Conservation (phyloP, 2,797 vertebrate genomes). For the Synanceia verrucosa region DNA sequence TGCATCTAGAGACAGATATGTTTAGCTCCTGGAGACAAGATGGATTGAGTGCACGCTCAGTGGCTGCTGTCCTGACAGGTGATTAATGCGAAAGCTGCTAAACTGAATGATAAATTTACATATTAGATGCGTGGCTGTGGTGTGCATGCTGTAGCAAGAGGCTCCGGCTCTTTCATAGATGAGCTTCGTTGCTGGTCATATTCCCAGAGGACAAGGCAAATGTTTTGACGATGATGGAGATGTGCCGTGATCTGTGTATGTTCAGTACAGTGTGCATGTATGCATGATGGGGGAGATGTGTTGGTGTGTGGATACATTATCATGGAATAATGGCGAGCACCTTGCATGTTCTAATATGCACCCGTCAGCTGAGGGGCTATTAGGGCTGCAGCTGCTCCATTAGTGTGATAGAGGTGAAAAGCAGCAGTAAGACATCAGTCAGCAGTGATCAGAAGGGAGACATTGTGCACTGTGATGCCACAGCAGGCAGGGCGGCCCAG, state of each 20-base stretch:
- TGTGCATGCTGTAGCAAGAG: slow-evolving; percentile 43
- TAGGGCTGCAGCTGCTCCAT: slow-evolving; percentile 64
- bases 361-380: slow-evolving; percentile 69
- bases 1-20: slow-evolving; percentile 15
- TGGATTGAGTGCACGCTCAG: slow-evolving; percentile 38
- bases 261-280: neutral
- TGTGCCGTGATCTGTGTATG: neutral
- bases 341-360: slow-evolving; percentile 67
- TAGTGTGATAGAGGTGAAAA: slow-evolving; percentile 65
- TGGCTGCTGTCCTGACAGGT: slow-evolving; percentile 50
- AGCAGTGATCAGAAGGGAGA: slow-evolving; percentile 53
- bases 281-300: neutral
- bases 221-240: slow-evolving; percentile 45
- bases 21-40: slow-evolving; percentile 32
- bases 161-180: slow-evolving; percentile 32
- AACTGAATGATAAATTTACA: slow-evolving; percentile 69
- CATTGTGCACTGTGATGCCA: neutral
- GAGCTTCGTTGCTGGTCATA: slow-evolving; percentile 36
- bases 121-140: slow-evolving; percentile 49
- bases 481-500: neutral
- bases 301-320: slow-evolving; percentile 49
- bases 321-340: slow-evolving; percentile 59
- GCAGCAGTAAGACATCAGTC: slow-evolving; percentile 52
- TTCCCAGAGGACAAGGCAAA: slow-evolving; percentile 65
- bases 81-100: slow-evolving; percentile 68